Evolutionary conservation across 2,888 invertebrate genomes (phyloP).

Genomic region (Folsomia candida): DNA sequence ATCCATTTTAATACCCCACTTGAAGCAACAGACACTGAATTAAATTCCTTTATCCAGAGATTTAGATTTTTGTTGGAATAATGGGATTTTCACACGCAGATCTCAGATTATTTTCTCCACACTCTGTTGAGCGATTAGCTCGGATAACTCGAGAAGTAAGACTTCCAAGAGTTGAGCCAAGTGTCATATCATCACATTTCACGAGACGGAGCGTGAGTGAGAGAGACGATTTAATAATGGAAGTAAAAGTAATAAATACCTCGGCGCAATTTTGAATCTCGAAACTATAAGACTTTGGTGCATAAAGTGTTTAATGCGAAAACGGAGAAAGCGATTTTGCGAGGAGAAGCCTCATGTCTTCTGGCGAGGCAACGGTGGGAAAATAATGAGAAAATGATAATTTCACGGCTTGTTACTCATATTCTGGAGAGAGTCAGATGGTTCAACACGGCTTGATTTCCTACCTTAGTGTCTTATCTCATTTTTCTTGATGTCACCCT

Average conservation of each 20-base stretch:
- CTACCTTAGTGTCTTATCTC: slow-evolving; percentile 15
- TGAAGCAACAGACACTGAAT: neutral
- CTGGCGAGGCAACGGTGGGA: neutral
- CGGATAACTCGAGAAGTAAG: neutral
- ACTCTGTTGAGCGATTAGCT: neutral
- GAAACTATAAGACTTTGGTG: neutral
- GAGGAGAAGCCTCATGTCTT: too few species aligned
- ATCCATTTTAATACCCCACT: neutral
- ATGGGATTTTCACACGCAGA: neutral
- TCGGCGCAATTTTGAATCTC: neutral
- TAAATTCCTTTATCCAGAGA: neutral
- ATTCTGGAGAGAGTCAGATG: slow-evolving; percentile 16
- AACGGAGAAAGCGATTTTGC: neutral
- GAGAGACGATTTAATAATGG: neutral
- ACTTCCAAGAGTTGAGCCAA: too few species aligned
- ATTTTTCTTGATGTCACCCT: slow-evolving; percentile 10
- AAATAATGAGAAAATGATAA: slow-evolving; percentile 22
- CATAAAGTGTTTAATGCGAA: neutral
- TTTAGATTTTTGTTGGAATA: neutral
- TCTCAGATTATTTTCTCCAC: neutral
- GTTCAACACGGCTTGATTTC: slow-evolving; percentile 15
- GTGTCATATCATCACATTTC: neutral
- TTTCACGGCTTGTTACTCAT: slow-evolving; percentile 18
- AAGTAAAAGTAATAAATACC: neutral
- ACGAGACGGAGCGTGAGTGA: neutral